Evolutionary conservation across 2,888 invertebrate genomes (phyloP).

Genomic region (Malthinus seriepunctatus): DNA sequence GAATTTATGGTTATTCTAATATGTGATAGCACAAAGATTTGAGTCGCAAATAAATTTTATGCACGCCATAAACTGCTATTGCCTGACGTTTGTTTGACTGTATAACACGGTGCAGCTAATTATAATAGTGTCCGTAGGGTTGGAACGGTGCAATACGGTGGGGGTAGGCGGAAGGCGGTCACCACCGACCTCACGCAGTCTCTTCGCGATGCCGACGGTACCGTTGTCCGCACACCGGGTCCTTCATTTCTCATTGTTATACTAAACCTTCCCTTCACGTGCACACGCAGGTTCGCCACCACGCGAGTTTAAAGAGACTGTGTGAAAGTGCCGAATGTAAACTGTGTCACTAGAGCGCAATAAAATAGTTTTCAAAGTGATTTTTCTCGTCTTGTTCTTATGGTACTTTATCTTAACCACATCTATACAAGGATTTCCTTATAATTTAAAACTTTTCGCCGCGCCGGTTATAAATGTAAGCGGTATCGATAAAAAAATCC

Average conservation of each 20-base stretch:
- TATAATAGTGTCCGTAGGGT: constrained; percentile 53
- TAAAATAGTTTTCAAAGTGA: constrained; percentile 10
- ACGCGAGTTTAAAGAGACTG: constrained; percentile 25
- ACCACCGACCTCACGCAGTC: constrained; percentile 56
- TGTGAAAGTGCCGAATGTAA: constrained; percentile 15
- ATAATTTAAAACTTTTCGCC: neutral
- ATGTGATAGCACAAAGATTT: constrained; percentile 1
- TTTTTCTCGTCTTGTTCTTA: constrained; percentile 2
- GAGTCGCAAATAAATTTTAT: constrained; percentile 3
- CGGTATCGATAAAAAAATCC: neutral
- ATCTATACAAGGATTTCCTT: neutral
- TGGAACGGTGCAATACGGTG: constrained; percentile 52
- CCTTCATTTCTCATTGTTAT: constrained; percentile 47
- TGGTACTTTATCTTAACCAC: neutral
- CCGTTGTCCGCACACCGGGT: constrained; percentile 52
- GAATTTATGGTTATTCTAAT: constrained; percentile 1
- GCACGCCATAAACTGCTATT: neutral
- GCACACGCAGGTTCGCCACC: constrained; percentile 26
- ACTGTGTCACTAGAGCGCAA: constrained; percentile 5
- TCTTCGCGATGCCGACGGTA: constrained; percentile 55
- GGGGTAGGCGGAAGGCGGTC: constrained; percentile 53
- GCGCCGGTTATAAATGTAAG: neutral
- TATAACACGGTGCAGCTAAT: constrained; percentile 38
- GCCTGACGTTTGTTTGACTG: constrained; percentile 13
- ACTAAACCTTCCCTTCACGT: constrained; percentile 43